Base-by-base conservation (phyloP, 2,797 vertebrate species). In the Cirrhinus molitorella region DNA sequence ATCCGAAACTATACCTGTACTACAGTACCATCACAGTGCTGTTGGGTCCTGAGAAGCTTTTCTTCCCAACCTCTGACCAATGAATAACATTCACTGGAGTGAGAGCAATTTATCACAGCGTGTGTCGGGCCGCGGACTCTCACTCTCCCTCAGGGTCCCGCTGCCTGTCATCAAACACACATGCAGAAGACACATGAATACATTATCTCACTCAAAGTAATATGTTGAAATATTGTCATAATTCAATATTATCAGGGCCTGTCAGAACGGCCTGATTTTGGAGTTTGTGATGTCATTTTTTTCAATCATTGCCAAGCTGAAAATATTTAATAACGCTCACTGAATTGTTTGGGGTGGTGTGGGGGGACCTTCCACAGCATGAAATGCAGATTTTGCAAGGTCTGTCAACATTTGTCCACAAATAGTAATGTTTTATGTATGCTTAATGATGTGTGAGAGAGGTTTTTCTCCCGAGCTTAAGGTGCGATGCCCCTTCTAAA, bases 61-160 rank as follows among this genome's bases (percentile, higher is more conserved):
- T 79, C 67, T 55, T 45, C 70, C 10, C 68, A 72, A 65, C 63
- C 73, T 74, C 65, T 68, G 85, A 85, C 81, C 84, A 68, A 57
- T 87, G 81, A 79, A 57, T 72, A 82, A 83, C 65, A 53, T 59
- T 85, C 68, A 79, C 70, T 79, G 67, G 25, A 85, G 80, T 65
- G 83, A 71, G 85, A 81, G 70, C 83, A 77, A 82, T 88, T 85
- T 80, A 87, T 85, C 87, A 88, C 70, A 87, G 59, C 77, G 34
- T 75, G 83, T 88, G 74, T 49, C 67, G 25, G 55, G 34, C 66
- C 5, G 40, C 31, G 70, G 77, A 79, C 23, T 66, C 76, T 76
- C 73, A 63, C 78, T 66, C 77, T 81, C 73, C 83, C 85, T 76
- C 10, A 72, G 73, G 85, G 77, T 79, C 77, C 31, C 31, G 40